These are phyloP conservation scores for Sebastes schlegelii DNA, from an alignment of 2,113 vertebrate species.

Conservation along the genomic window DNA sequence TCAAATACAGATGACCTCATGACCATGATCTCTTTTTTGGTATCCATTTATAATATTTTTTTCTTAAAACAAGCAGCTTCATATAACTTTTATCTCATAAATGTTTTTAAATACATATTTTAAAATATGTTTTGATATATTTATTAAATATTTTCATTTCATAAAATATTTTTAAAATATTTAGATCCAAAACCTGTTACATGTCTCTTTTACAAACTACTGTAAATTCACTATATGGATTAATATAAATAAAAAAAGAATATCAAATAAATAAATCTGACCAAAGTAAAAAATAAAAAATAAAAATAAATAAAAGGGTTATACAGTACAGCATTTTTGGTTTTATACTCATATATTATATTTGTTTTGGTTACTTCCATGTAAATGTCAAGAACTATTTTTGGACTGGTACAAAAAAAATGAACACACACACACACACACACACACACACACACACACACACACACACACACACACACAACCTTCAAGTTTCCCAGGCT, in stretches of 20 bases:
- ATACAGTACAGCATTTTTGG: not conserved
- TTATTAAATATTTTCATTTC: not conserved
- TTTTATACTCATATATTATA: fast-evolving
- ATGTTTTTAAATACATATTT: too few species aligned
- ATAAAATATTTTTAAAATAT: not conserved
- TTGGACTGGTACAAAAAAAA: not conserved
- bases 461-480: not conserved
- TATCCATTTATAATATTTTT: not conserved
- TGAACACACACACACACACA: not conserved
- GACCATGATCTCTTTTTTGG: not conserved
- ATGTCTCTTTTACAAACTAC: not conserved
- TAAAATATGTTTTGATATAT: not conserved
- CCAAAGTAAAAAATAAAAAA: too few species aligned
- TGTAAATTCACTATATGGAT: not conserved
- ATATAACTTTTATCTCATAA: not conserved
- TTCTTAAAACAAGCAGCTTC: not conserved
- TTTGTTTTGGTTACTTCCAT: constrained; percentile 7
- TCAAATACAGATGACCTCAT: not conserved
- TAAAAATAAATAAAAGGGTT: not conserved
- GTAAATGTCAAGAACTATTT: constrained; percentile 9
- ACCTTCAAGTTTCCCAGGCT: constrained; percentile 4
- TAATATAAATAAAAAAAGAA: not conserved
- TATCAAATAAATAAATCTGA: not conserved
- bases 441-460: not conserved
- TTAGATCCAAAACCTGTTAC: not conserved